phyloP scores from a whole-genome alignment of 92 coral and sea anemone species.

The Porites cylindrica region DNA sequence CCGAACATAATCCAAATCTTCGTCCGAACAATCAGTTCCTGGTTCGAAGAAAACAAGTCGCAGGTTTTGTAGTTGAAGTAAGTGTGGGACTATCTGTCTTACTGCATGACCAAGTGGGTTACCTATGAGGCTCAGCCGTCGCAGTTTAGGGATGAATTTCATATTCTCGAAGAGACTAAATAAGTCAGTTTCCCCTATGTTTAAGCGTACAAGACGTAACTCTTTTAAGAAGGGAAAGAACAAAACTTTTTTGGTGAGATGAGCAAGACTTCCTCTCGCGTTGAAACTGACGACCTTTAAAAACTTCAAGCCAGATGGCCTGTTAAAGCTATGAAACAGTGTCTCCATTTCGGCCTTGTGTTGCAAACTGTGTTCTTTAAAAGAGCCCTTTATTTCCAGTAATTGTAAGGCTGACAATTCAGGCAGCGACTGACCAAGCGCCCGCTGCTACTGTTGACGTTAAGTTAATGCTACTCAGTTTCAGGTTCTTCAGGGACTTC shows the following conservation, averaged over 20 bases:
- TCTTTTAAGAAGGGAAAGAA: background rate
- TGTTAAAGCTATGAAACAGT: slow-evolving; percentile 1
- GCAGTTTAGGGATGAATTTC: background rate
- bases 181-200: background rate
- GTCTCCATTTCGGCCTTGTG: background rate
- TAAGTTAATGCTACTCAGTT: background rate
- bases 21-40: too few relatives aligned
- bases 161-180: background rate
- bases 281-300: background rate
- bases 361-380: background rate
- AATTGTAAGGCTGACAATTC: background rate
- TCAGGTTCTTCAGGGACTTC: background rate
- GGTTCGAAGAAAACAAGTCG: too few relatives aligned
- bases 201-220: background rate
- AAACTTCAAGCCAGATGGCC: background rate
- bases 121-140: background rate
- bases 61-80: too few relatives aligned
- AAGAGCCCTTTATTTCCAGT: background rate
- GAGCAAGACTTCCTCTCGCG: background rate
- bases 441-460: background rate
- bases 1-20: too few relatives aligned
- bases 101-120: background rate
- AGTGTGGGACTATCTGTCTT: background rate
- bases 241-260: background rate
- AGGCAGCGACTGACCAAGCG: background rate